phyloP scores from a whole-genome alignment of 2,888 invertebrate species.

The Tetragonisca angustula region DNA sequence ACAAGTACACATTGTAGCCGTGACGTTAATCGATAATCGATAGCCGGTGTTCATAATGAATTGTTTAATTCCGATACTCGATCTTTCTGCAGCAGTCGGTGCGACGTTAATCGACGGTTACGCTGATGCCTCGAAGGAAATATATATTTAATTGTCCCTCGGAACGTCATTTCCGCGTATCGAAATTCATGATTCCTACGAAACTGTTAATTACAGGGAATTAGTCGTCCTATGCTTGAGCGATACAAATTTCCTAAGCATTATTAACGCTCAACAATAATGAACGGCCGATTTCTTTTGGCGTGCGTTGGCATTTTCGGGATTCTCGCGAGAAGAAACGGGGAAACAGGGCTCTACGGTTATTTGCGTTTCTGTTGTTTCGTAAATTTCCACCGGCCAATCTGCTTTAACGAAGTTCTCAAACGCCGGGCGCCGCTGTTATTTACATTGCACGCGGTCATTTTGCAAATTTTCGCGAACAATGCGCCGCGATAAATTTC shows the following conservation, averaged over 20 bases:
- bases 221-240: neutral
- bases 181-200: neutral
- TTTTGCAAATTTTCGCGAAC: neutral
- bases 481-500: neutral
- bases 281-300: no score
- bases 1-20: slow-evolving; percentile 35
- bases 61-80: slow-evolving; percentile 36
- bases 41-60: slow-evolving; percentile 45
- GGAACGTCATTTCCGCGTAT: neutral
- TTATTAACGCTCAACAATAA: no score
- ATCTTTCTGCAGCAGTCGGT: slow-evolving; percentile 10
- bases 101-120: neutral
- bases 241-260: no score
- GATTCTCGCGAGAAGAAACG: neutral
- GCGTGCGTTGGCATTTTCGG: neutral
- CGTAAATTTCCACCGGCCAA: neutral
- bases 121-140: neutral
- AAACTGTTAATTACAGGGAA: no score
- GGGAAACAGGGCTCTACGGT: neutral
- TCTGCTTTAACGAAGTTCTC: neutral
- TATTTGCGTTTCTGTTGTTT: neutral
- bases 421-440: neutral
- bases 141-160: neutral
- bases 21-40: slow-evolving; percentile 53
- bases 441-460: neutral